Evolutionary conservation across 1,140 invertebrate genomes (phyloP), one percentile per base, ranked within the genome.

Genomic region (Panagrolaimus sp.): DNA sequence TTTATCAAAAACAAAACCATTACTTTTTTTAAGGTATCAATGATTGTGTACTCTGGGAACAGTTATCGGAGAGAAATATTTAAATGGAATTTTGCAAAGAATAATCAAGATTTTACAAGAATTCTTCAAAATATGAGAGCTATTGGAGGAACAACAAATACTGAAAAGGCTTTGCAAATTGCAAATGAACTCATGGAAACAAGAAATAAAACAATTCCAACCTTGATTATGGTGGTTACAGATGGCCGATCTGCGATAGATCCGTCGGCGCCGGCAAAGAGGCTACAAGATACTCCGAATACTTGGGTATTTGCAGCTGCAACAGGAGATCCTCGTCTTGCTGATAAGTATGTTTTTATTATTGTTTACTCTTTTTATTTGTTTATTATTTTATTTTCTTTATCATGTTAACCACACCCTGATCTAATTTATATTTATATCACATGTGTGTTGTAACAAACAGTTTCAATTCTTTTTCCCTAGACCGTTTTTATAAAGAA

Each of bases 81-180:
- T 46, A 65, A 65, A 47, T 81, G 79, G 80, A 83, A 83, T 66
- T 83, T 83, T 63, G 80, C 80, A 14, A 82, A 79, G 24, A 79
- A 63, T 38, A 81, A 81, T 65, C 76, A 80, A 47, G 74, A 80
- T 62, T 80, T 80, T 48, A 70, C 72, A 17, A 48, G 68, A 43
- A 74, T 77, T 17, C 69, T 79, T 5, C 64, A 69, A 55, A 70
- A 67, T 12, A 65, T 81, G 17, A 66, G 79, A 55, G 78, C 79
- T 24, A 81, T 81, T 52, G 79, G 79, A 28, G 79, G 79, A 38
- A 81, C 79, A 15, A 81, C 79, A 1, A 81, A 81, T 65, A 81
- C 79, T 4, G 63, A 74, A 63, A 76, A 78, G 75, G 79, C 79
- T 3, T 62, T 81, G 28, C 73, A 83, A 70, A 63, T 74, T 4